A percentile compares a stretch with the other conserved stretches of the same genome.
phyloP scores from a whole-genome alignment of 2,888 invertebrate genomes.

The Pyrocoelia pectoralis region DNA sequence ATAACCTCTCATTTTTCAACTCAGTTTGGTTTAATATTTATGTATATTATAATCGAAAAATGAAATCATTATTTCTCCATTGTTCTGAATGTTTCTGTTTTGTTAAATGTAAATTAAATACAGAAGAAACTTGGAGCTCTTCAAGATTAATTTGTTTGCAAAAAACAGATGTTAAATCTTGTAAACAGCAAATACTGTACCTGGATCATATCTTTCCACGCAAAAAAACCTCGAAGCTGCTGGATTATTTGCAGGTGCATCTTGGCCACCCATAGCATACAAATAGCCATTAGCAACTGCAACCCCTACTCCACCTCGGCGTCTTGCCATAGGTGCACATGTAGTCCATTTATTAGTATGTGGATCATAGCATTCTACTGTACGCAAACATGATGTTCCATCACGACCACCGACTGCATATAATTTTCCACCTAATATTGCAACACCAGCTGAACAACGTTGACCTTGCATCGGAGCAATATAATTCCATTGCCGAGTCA shows the following conservation, averaged over 20 bases:
- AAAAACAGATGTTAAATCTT: too few relatives aligned
- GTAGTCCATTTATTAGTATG: conserved; percentile 83
- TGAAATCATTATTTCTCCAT: too few relatives aligned
- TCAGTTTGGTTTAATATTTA: too few relatives aligned
- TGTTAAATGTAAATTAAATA: too few relatives aligned
- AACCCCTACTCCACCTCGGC: conserved; percentile 89
- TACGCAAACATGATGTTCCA: conserved; percentile 87
- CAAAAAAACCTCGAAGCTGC: conserved; percentile 85
- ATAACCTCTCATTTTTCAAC: too few relatives aligned
- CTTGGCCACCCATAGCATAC: conserved; percentile 93
- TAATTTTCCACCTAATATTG: conserved; percentile 82
- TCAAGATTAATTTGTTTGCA: too few relatives aligned
- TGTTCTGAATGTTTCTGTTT: too few relatives aligned
- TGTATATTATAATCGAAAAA: too few relatives aligned
- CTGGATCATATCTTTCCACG: conserved; percentile 84
- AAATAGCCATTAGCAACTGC: conserved; percentile 88
- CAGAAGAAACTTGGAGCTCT: too few relatives aligned
- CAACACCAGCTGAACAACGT: conserved; percentile 90
- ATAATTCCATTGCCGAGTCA: conserved; percentile 86
- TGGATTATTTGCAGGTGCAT: conserved; percentile 89
- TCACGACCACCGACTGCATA: conserved; percentile 95
- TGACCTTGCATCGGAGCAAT: conserved; percentile 90
- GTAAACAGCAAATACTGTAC: too few relatives aligned
- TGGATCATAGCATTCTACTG: conserved; percentile 83
- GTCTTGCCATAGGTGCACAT: conserved; percentile 86